Evolutionary conservation across 2,113 vertebrate species (phyloP).

Genomic region (Phyllopteryx taeniolatus): DNA sequence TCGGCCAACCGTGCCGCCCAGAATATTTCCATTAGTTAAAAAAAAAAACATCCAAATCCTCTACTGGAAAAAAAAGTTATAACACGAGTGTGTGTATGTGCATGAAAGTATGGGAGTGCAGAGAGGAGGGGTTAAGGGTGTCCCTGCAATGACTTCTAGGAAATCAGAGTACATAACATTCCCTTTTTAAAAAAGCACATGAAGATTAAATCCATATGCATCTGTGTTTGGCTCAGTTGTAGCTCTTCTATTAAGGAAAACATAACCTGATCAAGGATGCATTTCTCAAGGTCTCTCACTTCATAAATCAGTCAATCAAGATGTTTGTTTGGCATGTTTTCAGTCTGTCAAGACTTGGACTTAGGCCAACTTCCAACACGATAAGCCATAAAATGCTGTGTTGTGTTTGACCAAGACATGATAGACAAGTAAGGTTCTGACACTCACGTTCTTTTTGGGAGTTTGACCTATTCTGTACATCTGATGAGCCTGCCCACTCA

Average conservation of each 20-base stretch:
- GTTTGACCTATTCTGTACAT: slow-evolving; percentile 44
- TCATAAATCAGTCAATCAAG: not conserved
- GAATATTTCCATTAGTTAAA: not conserved
- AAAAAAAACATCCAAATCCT: not conserved
- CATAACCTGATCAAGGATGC: not conserved
- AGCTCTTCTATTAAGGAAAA: not conserved
- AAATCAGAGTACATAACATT: slow-evolving; percentile 58
- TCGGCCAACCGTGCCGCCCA: too few relatives aligned
- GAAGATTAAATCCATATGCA: slow-evolving; percentile 40
- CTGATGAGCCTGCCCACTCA: slow-evolving; percentile 20
- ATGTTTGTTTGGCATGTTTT: not conserved
- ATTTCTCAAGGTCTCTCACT: not conserved
- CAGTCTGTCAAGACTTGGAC: not conserved
- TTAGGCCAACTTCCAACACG: not conserved
- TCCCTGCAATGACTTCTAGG: slow-evolving; percentile 52
- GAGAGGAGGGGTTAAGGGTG: slow-evolving; percentile 20
- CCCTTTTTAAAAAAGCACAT: slow-evolving; percentile 13
- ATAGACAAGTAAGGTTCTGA: slow-evolving; percentile 17
- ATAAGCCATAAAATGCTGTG: slow-evolving; percentile 27
- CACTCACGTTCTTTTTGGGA: slow-evolving; percentile 25
- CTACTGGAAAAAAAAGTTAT: not conserved
- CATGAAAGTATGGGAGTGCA: not conserved
- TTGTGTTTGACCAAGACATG: slow-evolving; percentile 16
- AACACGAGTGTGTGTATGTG: not conserved
- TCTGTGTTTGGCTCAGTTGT: not conserved